These are phyloP conservation scores for Trissolcus basalis DNA, from an alignment of 1,140 invertebrate genomes.

Conservation along the genomic window DNA sequence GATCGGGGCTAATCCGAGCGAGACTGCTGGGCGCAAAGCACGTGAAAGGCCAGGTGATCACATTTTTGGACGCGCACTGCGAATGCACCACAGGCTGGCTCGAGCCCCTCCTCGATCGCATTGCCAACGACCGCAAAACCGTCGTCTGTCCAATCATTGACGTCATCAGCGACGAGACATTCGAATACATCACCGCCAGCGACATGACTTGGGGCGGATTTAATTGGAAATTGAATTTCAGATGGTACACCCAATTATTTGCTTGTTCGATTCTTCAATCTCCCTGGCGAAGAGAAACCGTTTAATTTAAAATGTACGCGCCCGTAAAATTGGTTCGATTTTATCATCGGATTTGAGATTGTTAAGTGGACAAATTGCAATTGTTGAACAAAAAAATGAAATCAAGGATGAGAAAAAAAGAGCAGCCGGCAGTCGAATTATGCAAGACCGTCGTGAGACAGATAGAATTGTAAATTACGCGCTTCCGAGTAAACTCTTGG, in stretches of 20 bases:
- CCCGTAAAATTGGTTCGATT: neutral
- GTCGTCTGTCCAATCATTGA: conserved; percentile 99
- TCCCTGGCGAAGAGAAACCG: no score
- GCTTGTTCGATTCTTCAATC: neutral
- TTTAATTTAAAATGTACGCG: no score
- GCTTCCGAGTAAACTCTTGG: neutral
- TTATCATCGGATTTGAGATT: neutral
- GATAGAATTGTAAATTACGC: neutral
- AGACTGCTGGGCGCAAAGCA: conserved; percentile 93
- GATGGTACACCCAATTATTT: conserved; percentile 81
- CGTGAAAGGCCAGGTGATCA: conserved; percentile 95
- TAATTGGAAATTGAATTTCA: conserved; percentile 98
- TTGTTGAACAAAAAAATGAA: no score
- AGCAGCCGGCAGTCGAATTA: no score
- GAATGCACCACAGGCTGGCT: conserved; percentile 97
- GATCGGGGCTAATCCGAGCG: conserved; percentile 95
- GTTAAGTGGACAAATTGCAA: no score
- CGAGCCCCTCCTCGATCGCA: conserved; percentile 91
- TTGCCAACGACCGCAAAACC: conserved; percentile 92
- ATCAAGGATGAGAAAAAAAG: no score
- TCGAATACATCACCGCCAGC: conserved; percentile 96
- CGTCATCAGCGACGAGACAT: conserved; percentile 97
- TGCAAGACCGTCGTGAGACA: no score
- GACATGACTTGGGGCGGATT: conserved; percentile 99
- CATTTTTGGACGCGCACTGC: conserved; percentile 97